Evolutionary conservation across 2,113 vertebrate genomes (phyloP), one percentile per base, ranked within the genome.

Genomic region (Eurypyga helias): DNA sequence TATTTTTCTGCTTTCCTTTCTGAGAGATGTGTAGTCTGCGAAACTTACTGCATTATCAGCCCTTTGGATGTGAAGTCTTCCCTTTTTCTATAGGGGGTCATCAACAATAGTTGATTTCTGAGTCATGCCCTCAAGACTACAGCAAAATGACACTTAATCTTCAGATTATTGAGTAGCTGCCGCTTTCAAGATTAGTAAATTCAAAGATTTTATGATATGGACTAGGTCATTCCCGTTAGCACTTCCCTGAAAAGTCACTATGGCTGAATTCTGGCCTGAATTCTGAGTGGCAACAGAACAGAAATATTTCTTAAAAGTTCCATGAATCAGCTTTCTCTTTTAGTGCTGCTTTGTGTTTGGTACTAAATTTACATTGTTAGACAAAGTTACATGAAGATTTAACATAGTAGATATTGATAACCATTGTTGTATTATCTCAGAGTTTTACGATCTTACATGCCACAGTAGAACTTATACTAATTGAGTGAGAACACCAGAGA

Each of bases 41-140:
- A 80, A 71, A 46, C 2, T 33, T 31, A 54, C 0, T 0, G 2
- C 21, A 11, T 58, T 38, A 48, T 61, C 25, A 67, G 10, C 7
- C 19, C 7, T 65, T 83, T 70, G 55, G 28, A 51, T n/a, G 10
- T 41, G 24, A 88, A 43, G 45, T 41, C 43, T 58, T 83, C 26
- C n/a, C 3, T 82, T 83, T 71, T 87, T 31, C 55, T 84, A 2
- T 23, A 19, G 24, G 18, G 13, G 16, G 49, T 75, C 11, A 33
- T 58, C 19, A 66, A 13, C 33, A 64, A 29, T 10, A 9, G 1
- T 6, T 29, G 2, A n/a, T 28, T 78, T 92, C 23, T 36, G 19
- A 72, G 9, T 17, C 18, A 7, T 33, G 33, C 8, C 28, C 49
- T 83, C 24, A 61, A 65, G 54, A 62, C 80, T 34, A 54, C 7